Conservation (phyloP, 2,888 invertebrate genomes). For the Cantharis lateralis region DNA sequence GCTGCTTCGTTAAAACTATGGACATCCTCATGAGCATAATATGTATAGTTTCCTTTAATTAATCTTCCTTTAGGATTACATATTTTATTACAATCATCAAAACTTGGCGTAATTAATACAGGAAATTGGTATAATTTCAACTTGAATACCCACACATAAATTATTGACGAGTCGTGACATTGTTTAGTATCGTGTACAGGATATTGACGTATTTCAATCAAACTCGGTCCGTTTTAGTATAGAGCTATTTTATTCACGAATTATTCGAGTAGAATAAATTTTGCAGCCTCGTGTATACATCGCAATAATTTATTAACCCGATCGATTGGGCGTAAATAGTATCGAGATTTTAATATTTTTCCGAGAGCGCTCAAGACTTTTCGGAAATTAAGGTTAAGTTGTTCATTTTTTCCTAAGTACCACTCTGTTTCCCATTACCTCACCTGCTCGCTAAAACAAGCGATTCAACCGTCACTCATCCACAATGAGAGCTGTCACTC, state of each 20-base stretch:
- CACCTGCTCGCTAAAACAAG: constrained; percentile 47
- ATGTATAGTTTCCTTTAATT: constrained; percentile 9
- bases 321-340: neutral
- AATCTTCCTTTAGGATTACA: neutral
- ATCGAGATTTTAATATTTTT: neutral
- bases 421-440: constrained; percentile 25
- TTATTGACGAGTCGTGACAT: constrained; percentile 9
- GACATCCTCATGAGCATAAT: constrained; percentile 24
- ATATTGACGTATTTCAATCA: constrained; percentile 13
- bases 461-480: constrained; percentile 52
- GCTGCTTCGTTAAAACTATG: constrained; percentile 25
- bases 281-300: neutral
- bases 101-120: neutral
- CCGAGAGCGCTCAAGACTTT: neutral
- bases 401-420: constrained; percentile 14
- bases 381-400: neutral
- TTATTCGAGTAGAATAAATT: neutral
- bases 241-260: neutral
- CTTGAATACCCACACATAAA: constrained; percentile 1
- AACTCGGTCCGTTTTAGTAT: neutral
- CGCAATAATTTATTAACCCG: neutral
- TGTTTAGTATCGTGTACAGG: constrained; percentile 1
- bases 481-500: constrained; percentile 55
- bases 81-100: neutral
- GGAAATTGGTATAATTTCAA: neutral